phyloP scores from a whole-genome alignment of 2,888 invertebrate species.

The Laothoe populi region DNA sequence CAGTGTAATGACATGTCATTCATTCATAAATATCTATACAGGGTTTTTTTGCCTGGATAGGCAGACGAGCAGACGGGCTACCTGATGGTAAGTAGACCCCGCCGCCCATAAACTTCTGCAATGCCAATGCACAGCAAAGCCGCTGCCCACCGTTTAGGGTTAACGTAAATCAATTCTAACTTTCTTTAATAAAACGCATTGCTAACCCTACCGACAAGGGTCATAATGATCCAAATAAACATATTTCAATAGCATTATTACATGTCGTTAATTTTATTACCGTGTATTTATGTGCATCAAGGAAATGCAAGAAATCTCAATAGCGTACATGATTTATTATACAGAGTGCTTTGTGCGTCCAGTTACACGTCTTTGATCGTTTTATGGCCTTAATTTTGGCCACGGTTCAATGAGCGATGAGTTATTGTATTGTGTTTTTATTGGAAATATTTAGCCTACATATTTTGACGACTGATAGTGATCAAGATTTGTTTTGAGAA shows the following conservation, averaged over 20 bases:
- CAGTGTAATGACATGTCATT: no score
- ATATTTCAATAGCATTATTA: not conserved
- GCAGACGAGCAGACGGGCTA: no score
- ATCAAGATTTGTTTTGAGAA: no score
- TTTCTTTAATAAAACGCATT: no score
- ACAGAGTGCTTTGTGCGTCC: not conserved
- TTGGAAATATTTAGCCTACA: not conserved
- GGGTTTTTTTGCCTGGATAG: no score
- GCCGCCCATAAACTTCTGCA: no score
- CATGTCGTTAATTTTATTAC: slow-evolving; percentile 11
- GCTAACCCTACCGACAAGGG: no score
- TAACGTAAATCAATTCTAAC: no score
- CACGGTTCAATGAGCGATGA: slow-evolving; percentile 43
- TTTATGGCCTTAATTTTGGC: slow-evolving; percentile 41
- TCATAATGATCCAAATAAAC: not conserved
- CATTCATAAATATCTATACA: no score
- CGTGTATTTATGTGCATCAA: slow-evolving; percentile 17
- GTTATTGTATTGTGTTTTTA: slow-evolving; percentile 37
- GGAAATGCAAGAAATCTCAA: slow-evolving; percentile 25
- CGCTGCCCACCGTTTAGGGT: no score
- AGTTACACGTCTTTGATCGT: slow-evolving; percentile 35
- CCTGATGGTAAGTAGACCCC: no score
- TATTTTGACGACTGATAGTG: not conserved
- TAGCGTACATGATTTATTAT: slow-evolving; percentile 23
- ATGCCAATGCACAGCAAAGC: no score